Base-by-base conservation (phyloP, 2,888 invertebrate genomes). In the Alentia gelatinosa region DNA sequence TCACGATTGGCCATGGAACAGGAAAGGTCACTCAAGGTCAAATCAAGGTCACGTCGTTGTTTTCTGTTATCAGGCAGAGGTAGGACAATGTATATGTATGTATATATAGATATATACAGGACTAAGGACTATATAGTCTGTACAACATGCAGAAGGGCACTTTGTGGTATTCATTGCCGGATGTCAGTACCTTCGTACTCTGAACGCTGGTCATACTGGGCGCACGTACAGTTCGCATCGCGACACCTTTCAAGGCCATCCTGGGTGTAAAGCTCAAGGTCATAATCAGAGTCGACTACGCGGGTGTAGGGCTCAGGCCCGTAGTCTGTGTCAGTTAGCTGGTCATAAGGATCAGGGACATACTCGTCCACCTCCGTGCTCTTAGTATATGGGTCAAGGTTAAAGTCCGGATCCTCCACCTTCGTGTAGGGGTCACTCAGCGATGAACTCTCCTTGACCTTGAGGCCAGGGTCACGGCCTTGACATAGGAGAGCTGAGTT, bases 361-460 rank as follows among this genome's bases (percentile, higher is more conserved):
- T 26, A 86, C 47, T 86, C 86, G 30, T 86, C 86, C 42, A 47
- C 86, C 7, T 23, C 86, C 26, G 33, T 26, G 42, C 12, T 30
- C 47, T 47, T 42, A 9, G 86, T 86, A 35, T 86, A 86, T 19
- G 26, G 86, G 26, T 86, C 86, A 42, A 86, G 86, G 47, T 86
- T 47, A 42, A 47, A 47, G 1, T 86, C 86, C 9, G 39, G 9
- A 12, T 42, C 42, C 30, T 42, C 86, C 1, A 86, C 86, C 50
- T 86, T 86, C 19, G 86, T 86, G 86, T 86, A 86, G 19, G 86
- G 86, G 42, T 86, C 86, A 47, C 86, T 42, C 47, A 86, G 19
- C 12, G 86, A 86, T 30, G 86, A 86, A 47, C 86, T 47, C 47
- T 86, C 86, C 86, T 86, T 86, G 47, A 86, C 86, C 86, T 86